Percentiles rank a stretch among this genome's conserved stretches.
phyloP scores from a whole-genome alignment of 2,113 vertebrate genomes.

The Crotalus horridus region DNA sequence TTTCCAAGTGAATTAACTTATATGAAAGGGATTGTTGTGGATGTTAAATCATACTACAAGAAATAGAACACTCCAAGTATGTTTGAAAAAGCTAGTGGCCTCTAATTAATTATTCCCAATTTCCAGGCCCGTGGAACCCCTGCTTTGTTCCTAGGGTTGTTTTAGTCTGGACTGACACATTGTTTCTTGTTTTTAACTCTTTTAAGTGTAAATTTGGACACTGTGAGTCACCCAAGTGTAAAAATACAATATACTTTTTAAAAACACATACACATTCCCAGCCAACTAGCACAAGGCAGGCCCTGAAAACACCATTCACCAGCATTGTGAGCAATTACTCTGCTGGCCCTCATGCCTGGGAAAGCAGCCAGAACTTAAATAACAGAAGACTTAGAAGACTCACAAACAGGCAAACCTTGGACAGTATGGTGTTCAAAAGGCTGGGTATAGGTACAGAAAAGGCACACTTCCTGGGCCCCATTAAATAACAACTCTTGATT shows the following conservation, averaged over 20 bases:
- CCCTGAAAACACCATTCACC: neutral
- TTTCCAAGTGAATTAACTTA: neutral
- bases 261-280: neutral
- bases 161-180: neutral
- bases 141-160: neutral
- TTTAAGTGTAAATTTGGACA: neutral
- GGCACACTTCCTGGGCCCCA: too few relatives aligned
- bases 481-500: neutral
- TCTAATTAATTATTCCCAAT: neutral
- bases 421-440: neutral
- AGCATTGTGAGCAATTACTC: neutral
- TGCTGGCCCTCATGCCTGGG: neutral
- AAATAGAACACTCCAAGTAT: neutral
- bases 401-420: neutral
- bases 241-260: neutral
- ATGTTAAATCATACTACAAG: neutral
- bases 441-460: neutral
- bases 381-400: neutral
- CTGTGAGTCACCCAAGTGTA: neutral
- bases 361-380: neutral
- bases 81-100: neutral
- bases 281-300: neutral
- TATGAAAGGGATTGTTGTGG: neutral
- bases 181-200: neutral
- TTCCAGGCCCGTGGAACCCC: neutral